Conservation (phyloP, 1,140 invertebrate species). For the Aphelenchoides besseyi region DNA sequence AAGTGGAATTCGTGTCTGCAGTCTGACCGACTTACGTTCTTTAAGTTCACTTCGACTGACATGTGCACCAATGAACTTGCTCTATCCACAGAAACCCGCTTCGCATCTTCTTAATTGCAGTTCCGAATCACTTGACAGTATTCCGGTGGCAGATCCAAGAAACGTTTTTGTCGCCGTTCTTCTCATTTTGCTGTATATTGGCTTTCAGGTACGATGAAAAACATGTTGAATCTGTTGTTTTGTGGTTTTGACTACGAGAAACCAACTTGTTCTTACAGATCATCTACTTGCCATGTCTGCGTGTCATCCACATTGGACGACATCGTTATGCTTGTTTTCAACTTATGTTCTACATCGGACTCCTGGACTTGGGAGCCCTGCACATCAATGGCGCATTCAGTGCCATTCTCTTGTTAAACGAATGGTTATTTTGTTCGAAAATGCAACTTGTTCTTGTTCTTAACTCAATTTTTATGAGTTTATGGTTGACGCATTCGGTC, state of each 20-base stretch:
- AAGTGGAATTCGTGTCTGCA: no score
- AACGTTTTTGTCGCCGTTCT: not conserved
- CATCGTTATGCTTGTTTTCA: constrained; percentile 8
- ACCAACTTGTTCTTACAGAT: not conserved
- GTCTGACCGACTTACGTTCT: not conserved
- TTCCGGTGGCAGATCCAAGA: not conserved
- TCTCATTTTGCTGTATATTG: not conserved
- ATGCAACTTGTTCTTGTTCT: not conserved
- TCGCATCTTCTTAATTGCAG: not conserved
- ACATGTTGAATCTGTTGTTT: not conserved
- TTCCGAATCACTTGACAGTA: not conserved
- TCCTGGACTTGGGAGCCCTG: not conserved
- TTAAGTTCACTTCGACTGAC: not conserved
- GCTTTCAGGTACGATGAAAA: not conserved
- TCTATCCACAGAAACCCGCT: not conserved
- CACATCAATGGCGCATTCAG: not conserved
- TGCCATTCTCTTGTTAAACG: not conserved
- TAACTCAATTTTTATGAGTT: not conserved
- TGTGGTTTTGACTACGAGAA: not conserved
- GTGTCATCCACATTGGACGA: not conserved
- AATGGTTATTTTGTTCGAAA: not conserved
- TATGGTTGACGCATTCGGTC: not conserved
- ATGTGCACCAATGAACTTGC: not conserved
- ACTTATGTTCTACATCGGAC: constrained; percentile 2
- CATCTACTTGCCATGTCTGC: not conserved